Conservation (phyloP, 2,113 vertebrate genomes). For the Perca schrenkii region DNA sequence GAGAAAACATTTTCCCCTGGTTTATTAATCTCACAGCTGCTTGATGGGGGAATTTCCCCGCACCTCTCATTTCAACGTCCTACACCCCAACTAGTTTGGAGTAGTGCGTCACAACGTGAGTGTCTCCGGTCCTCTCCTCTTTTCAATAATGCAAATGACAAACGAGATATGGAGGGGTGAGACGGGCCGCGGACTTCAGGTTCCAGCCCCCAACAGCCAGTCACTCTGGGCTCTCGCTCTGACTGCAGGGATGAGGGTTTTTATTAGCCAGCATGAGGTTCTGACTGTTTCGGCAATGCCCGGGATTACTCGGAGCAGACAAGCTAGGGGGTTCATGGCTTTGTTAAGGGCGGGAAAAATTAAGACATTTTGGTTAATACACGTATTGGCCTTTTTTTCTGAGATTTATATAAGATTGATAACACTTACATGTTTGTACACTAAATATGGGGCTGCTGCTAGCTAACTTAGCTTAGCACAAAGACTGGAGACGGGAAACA, state of each 20-base stretch:
- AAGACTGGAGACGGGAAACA: not conserved
- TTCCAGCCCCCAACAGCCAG: constrained; percentile 38
- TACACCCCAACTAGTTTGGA: constrained; percentile 29
- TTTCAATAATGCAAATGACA: constrained; percentile 64
- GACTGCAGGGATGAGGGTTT: constrained; percentile 42
- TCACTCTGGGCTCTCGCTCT: constrained; percentile 56
- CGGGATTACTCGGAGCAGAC: not conserved
- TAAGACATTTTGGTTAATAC: not conserved
- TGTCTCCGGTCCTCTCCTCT: constrained; percentile 39
- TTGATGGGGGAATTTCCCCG: constrained; percentile 53
- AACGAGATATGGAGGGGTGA: not conserved
- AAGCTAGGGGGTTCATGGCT: not conserved
- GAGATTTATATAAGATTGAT: not conserved
- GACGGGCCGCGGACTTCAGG: constrained; percentile 16
- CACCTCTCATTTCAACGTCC: constrained; percentile 46
- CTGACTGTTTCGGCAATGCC: constrained; percentile 14
- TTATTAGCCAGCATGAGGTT: constrained; percentile 1
- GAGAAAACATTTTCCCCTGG: constrained; percentile 44
- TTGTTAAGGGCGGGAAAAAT: not conserved
- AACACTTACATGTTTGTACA: not conserved
- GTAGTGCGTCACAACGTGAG: constrained; percentile 21
- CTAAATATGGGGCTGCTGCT: not conserved
- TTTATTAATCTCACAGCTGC: constrained; percentile 46
- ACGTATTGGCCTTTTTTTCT: not conserved
- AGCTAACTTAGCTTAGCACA: not conserved